Conservation (phyloP, 1,140 invertebrate species). For the Pseudomyrmex pallidus region DNA sequence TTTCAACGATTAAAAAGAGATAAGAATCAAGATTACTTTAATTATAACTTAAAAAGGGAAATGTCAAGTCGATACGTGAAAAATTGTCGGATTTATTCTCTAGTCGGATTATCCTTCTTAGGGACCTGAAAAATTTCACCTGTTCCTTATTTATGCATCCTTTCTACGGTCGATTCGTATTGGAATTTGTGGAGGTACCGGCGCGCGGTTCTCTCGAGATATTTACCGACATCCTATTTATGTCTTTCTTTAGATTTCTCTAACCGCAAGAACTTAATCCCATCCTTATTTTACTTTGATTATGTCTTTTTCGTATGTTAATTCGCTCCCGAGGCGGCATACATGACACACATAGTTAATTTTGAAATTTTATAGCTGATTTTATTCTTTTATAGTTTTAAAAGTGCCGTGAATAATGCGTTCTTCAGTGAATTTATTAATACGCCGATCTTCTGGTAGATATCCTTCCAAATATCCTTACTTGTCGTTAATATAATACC, state of each 20-base stretch:
- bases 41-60: constrained; percentile 39
- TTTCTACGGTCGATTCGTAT: constrained; percentile 56
- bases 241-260: constrained; percentile 52
- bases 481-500: neutral
- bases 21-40: neutral
- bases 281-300: constrained; percentile 61
- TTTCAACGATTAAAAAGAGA: neutral
- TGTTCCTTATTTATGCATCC: constrained; percentile 74
- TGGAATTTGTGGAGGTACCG: constrained; percentile 59
- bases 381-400: neutral
- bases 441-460: neutral
- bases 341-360: constrained; percentile 42
- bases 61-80: constrained; percentile 52
- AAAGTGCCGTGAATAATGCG: constrained; percentile 34
- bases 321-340: constrained; percentile 32
- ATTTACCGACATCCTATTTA: constrained; percentile 67
- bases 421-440: constrained; percentile 27
- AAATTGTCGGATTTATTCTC: constrained; percentile 52
- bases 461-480: constrained; percentile 11
- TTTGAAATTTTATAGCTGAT: neutral
- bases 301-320: constrained; percentile 59
- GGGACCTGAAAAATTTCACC: constrained; percentile 66
- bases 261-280: constrained; percentile 66
- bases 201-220: constrained; percentile 24
- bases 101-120: constrained; percentile 64